These are phyloP conservation scores for Sebastes taczanowskii DNA, from an alignment of 2,797 vertebrate genomes.

Conservation along the genomic window DNA sequence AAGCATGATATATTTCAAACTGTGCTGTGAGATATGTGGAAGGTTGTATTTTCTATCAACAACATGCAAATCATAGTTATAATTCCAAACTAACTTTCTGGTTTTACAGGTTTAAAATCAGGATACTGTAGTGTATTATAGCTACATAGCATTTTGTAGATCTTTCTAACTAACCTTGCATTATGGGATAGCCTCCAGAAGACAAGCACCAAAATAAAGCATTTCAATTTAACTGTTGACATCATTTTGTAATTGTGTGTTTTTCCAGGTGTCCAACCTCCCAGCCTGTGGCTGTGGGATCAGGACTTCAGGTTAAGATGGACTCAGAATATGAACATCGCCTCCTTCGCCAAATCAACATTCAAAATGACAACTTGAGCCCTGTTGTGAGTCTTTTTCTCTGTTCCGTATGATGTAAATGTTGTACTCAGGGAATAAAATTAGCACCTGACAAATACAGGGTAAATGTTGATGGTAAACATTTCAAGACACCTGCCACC, in stretches of 20 bases:
- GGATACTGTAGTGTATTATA: not conserved
- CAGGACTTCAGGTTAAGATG: constrained; percentile 70
- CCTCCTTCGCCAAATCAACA: constrained; percentile 90
- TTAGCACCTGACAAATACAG: too few relatives aligned
- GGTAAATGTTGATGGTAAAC: too few relatives aligned
- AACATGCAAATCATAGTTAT: not conserved
- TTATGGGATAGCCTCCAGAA: not conserved
- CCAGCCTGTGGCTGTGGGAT: constrained; percentile 35
- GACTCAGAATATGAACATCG: constrained; percentile 92
- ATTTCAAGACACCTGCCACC: too few relatives aligned
- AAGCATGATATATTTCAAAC: not conserved
- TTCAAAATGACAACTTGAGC: constrained; percentile 89
- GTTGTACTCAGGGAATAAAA: not conserved
- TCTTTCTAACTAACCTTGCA: not conserved
- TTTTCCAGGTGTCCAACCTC: not conserved
- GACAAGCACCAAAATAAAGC: not conserved
- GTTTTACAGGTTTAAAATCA: not conserved
- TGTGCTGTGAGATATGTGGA: not conserved
- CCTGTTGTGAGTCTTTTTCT: constrained; percentile 82
- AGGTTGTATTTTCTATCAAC: not conserved
- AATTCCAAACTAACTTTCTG: not conserved
- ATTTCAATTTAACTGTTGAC: not conserved
- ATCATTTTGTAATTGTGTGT: not conserved
- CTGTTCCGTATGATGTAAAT: not conserved
- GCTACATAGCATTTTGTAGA: not conserved